phyloP scores from a whole-genome alignment of 2,113 vertebrate species.

The Salvator merianae region DNA sequence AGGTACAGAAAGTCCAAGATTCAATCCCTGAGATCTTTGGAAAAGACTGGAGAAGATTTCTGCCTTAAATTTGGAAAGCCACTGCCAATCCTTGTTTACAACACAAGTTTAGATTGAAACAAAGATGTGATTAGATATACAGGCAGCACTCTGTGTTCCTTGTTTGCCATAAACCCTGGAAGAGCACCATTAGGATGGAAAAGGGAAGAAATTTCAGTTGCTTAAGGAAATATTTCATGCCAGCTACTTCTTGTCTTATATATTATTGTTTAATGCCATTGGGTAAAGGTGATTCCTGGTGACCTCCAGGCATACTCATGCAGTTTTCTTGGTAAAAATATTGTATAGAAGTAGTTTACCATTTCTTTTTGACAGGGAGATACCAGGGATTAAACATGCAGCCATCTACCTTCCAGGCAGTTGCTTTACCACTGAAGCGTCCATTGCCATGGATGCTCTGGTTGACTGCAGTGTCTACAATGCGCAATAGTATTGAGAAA shows the following conservation, averaged over 20 bases:
- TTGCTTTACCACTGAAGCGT: not conserved
- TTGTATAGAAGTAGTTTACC: no score
- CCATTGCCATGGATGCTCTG: not conserved
- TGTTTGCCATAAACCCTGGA: not conserved
- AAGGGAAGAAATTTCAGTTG: not conserved
- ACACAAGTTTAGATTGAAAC: not conserved
- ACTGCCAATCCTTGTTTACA: not conserved
- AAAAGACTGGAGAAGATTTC: not conserved
- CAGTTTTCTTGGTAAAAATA: no score
- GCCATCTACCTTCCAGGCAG: no score
- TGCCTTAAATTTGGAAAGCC: not conserved
- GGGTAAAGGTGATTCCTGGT: no score
- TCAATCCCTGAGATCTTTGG: not conserved
- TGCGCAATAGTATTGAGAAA: not conserved
- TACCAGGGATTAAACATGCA: no score
- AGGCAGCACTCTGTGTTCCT: not conserved
- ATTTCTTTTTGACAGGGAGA: no score
- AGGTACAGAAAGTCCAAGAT: not conserved
- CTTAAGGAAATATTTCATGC: not conserved
- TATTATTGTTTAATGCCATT: no score
- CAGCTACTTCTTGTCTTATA: not conserved
- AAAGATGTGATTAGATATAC: not conserved
- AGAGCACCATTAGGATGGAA: not conserved
- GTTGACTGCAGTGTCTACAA: not conserved
- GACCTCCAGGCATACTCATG: no score